Evolutionary conservation across 2,113 vertebrate species (phyloP), one percentile per base, ranked within the genome.

Genomic region (Felis chaus): DNA sequence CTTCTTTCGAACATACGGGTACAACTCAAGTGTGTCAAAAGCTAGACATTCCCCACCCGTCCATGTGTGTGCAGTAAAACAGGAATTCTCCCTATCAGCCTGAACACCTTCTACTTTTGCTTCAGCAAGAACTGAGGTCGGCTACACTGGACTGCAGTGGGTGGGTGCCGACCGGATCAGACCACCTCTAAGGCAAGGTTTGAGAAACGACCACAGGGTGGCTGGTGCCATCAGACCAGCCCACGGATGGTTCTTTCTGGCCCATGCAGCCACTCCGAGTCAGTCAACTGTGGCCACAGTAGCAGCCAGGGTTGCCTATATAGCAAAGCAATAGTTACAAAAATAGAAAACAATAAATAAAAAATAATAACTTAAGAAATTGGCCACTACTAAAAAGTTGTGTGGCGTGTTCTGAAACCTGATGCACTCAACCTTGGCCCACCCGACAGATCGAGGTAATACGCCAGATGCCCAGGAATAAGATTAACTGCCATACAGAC

Each of bases 131-230:
- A 25, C 21, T 0, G 4, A 29, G 66, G 50, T 25, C 14, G 3
- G 31, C 12, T 21, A n/a, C 3, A 0, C 33, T 23, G 33, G 21
- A 5, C 10, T 57, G 23, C 1, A 1, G 8, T 16, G 74, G 33
- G 1, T 63, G 39, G 45, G 4, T 10, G 2, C 29, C n/a, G 1
- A 13, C 1, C 41, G 13, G 39, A 36, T 53, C 19, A 33, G 23
- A 6, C 21, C 7, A 11, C 14, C 1, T 57, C 55, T 3, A 27
- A 25, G 27, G 6, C 25, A 1, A 50, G 31, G 39, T 19, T 45
- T 16, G 21, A 78, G 25, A 48, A 82, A 12, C 33, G 11, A 7
- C 3, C 1, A 5, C 55, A 69, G n/a, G 29, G 21, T 53, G 33
- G 19, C 50, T 6, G 6, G 4, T 5, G 2, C 50, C 5, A 0